Conservation (phyloP, 2,797 vertebrate genomes). For the Neomorphus geoffroyi region DNA sequence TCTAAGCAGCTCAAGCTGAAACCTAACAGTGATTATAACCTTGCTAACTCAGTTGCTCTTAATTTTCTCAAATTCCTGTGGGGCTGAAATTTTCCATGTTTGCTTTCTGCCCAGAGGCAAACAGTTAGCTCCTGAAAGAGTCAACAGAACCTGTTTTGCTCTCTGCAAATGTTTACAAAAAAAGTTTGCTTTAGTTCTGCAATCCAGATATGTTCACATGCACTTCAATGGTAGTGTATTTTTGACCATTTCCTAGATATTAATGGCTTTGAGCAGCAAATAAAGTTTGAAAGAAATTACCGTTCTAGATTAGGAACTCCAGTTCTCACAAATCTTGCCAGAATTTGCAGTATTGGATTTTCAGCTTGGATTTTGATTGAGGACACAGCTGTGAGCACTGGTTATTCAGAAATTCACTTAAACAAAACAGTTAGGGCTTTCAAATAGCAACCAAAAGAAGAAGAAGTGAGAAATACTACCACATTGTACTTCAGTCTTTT, state of each 20-base stretch:
- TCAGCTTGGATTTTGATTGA: neutral
- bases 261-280: neutral
- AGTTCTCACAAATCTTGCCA: neutral
- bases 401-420: neutral
- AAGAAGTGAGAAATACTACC: neutral
- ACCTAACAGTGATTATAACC: neutral
- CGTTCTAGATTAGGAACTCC: neutral
- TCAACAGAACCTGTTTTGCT: neutral
- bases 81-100: neutral
- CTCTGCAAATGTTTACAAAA: neutral
- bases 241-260: neutral
- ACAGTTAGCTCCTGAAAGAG: neutral
- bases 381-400: neutral
- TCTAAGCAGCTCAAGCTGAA: neutral
- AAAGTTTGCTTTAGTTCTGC: neutral
- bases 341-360: neutral
- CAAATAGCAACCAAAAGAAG: neutral
- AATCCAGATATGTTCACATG: fast-evolving
- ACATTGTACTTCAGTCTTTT: neutral
- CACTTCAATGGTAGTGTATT: neutral
- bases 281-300: neutral
- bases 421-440: neutral
- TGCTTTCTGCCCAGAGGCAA: neutral
- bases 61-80: neutral
- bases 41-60: neutral